Evolutionary conservation across 2,797 vertebrate species (phyloP), one percentile per base, ranked within the genome.

Genomic region (Eupleurogrammus muticus): DNA sequence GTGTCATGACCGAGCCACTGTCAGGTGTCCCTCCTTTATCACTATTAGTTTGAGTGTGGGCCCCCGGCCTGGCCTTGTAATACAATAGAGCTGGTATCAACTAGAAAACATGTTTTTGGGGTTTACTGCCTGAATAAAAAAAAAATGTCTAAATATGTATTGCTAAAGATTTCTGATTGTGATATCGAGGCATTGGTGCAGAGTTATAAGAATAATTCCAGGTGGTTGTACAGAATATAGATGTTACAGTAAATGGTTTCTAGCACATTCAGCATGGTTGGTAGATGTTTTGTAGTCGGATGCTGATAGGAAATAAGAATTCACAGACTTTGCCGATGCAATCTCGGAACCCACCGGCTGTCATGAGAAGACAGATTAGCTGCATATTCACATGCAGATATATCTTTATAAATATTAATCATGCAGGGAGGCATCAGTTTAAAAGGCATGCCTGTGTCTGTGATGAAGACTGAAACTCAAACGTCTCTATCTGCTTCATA

Each of bases 11-110:
- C 59, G 49, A 23, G 34, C 49, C 52, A 17, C 42, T 68, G 32
- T 19, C 47, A 58, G 49, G 62, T 73, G 61, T 75, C 56, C 14
- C 66, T 79, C 20, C n/a, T 62, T 64, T 80, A 59, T 66, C 49
- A 47, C 42, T n/a, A 38, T 70, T 38, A 56, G 20, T 24, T 47
- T 35, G 19, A 53, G 21, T 49, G 65, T 47, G 53, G 21, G 63
- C 71, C 61, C 51, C 46, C 24, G 61, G 49, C 8, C 35, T 38
- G 40, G 14, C 19, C 13, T 13, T 35, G 5, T 24, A 42, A 48
- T 38, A 38, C 5, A 4, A 28, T 1, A 28, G 36, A 36, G 11
- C 2, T 47, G 24, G 12, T 53, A 20, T 44, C n/a, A 58, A 19
- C 68, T 20, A 46, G 19, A 66, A 8, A 48, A 36, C 23, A 47